Conservation (phyloP, 2,797 vertebrate species). For the Sylvilagus floridanus region DNA sequence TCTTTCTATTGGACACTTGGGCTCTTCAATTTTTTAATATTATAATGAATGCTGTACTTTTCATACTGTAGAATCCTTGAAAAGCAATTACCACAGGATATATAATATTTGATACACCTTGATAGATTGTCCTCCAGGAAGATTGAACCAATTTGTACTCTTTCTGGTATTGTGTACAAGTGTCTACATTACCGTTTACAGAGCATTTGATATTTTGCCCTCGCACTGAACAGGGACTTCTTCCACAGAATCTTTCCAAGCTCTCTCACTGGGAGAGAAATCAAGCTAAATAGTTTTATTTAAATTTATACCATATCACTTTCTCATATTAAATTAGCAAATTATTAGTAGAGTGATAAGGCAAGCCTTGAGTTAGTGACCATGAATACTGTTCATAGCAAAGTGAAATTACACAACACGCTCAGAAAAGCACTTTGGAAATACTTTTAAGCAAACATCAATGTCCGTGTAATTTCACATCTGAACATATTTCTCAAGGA, state of each 20-base stretch:
- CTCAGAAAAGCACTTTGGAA: slow-evolving; percentile 25
- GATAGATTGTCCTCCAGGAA: background rate
- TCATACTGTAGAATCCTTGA: background rate
- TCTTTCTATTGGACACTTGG: background rate
- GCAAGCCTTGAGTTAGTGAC: background rate
- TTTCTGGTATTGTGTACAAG: background rate
- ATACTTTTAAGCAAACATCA: slow-evolving; percentile 35
- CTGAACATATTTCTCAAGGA: slow-evolving; percentile 37
- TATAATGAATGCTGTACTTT: background rate
- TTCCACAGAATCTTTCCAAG: background rate
- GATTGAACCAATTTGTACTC: background rate
- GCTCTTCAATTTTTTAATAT: slow-evolving; percentile 33
- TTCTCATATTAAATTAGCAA: slow-evolving; percentile 49
- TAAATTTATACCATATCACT: slow-evolving; percentile 14
- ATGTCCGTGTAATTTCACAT: background rate
- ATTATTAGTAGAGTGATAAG: slow-evolving; percentile 28
- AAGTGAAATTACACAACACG: slow-evolving; percentile 16
- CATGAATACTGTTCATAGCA: background rate
- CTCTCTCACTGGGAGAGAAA: background rate
- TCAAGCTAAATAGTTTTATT: background rate
- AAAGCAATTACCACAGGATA: slow-evolving; percentile 30
- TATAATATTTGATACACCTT: background rate
- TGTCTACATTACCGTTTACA: background rate
- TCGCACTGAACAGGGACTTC: background rate
- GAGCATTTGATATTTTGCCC: background rate